A percentile compares a stretch with the other conserved stretches of the same genome.
Conservation (phyloP, 2,113 vertebrate genomes). For the Oncorhynchus kisutch region DNA sequence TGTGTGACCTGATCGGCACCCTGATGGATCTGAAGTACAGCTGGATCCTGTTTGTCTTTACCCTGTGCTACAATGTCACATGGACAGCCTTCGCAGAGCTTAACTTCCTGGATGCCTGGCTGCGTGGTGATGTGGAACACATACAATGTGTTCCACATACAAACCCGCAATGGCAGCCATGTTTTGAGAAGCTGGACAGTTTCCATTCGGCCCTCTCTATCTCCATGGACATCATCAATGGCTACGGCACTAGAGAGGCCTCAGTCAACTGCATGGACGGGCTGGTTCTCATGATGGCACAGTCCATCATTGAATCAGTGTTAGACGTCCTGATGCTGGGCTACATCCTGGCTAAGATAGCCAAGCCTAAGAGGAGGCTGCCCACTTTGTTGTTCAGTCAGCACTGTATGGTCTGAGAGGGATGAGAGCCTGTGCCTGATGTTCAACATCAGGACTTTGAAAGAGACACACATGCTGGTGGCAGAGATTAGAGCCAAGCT, state of each 20-base stretch:
- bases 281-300: slow-evolving; percentile 64
- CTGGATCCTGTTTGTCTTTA: slow-evolving; percentile 74
- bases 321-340: slow-evolving; percentile 73
- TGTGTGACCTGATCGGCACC: slow-evolving; percentile 72
- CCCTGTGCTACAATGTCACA: slow-evolving; percentile 66
- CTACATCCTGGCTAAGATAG: slow-evolving; percentile 72
- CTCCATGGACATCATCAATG: slow-evolving; percentile 65
- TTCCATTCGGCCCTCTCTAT: slow-evolving; percentile 67
- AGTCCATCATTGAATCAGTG: slow-evolving; percentile 69
- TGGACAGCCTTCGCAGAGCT: slow-evolving; percentile 64
- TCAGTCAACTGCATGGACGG: slow-evolving; percentile 60
- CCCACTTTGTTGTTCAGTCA: slow-evolving; percentile 69
- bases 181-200: slow-evolving; percentile 67
- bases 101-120: slow-evolving; percentile 63
- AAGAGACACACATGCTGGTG: slow-evolving; percentile 72
- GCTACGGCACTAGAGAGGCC: slow-evolving; percentile 61
- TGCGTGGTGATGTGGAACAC: slow-evolving; percentile 56
- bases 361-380: slow-evolving; percentile 65
- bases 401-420: slow-evolving; percentile 57
- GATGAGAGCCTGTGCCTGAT: slow-evolving; percentile 68
- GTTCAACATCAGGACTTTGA: slow-evolving; percentile 72
- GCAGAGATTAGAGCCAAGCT: slow-evolving; percentile 74
- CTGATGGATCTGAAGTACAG: slow-evolving; percentile 73
- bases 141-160: background rate
- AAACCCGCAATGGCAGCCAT: slow-evolving; percentile 59